phyloP scores from a whole-genome alignment of 2,113 vertebrate species.

The Microtus ochrogaster region DNA sequence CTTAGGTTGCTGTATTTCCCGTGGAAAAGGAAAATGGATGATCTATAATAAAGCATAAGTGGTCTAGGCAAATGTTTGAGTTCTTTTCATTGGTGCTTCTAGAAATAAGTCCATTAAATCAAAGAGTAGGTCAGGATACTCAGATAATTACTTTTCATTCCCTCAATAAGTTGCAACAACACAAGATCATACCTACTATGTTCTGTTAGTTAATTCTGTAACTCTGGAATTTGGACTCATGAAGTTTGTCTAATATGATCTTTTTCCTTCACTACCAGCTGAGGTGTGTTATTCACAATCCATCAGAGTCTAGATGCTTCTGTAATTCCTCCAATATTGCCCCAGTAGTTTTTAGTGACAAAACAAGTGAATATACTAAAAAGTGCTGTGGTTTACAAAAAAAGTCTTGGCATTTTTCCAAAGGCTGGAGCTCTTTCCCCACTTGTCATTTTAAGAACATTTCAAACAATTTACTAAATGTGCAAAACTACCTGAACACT shows the following conservation, averaged over 20 bases:
- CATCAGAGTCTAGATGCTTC: constrained; percentile 12
- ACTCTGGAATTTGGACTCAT: constrained; percentile 47
- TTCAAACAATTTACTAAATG: constrained; percentile 13
- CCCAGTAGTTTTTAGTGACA: constrained; percentile 15
- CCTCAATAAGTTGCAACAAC: constrained; percentile 72
- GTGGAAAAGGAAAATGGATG: constrained; percentile 60
- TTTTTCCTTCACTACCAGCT: constrained; percentile 39
- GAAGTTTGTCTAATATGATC: constrained; percentile 53
- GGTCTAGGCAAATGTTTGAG: constrained; percentile 62
- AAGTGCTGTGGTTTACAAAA: constrained; percentile 3
- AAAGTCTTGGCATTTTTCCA: background rate
- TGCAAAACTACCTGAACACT: background rate
- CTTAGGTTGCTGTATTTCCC: constrained; percentile 2
- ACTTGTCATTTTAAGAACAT: constrained; percentile 45
- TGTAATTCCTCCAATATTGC: background rate
- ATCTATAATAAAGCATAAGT: constrained; percentile 78
- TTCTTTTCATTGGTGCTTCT: constrained; percentile 73
- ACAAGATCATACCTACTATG: constrained; percentile 75
- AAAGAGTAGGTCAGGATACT: constrained; percentile 29
- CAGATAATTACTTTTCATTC: constrained; percentile 78
- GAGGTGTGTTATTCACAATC: constrained; percentile 46
- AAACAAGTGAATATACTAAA: constrained; percentile 27
- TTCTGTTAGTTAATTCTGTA: constrained; percentile 65
- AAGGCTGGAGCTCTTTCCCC: constrained; percentile 19
- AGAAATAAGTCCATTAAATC: constrained; percentile 71